Percentiles rank a stretch among this genome's conserved stretches.
These are phyloP conservation scores for Rhogogaster chlorosoma DNA, from an alignment of 2,888 invertebrate genomes.

Conservation along the genomic window DNA sequence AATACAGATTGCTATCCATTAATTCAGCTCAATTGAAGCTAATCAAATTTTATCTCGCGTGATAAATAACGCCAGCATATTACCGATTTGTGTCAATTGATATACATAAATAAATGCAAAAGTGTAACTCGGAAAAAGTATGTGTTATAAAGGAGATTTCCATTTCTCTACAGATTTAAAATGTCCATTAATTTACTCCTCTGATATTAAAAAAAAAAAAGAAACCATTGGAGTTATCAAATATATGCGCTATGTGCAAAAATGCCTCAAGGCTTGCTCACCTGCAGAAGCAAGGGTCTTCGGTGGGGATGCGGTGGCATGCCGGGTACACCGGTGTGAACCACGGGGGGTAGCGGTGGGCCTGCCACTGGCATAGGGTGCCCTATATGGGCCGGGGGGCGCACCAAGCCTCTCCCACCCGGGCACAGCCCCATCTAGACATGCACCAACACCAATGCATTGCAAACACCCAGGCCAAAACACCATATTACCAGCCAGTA, in stretches of 20 bases:
- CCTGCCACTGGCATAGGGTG: conserved; percentile 74
- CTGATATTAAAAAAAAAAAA: background rate
- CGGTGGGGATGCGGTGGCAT: conserved; percentile 82
- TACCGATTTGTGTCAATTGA: background rate
- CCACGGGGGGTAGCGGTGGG: conserved; percentile 74
- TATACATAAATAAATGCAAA: background rate
- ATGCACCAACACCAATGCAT: conserved; percentile 78
- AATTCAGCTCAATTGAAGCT: background rate
- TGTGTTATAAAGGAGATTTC: background rate
- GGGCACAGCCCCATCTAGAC: conserved; percentile 77
- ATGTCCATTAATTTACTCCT: background rate
- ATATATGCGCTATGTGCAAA: conserved; percentile 54
- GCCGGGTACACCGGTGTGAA: conserved; percentile 74
- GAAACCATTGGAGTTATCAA: background rate
- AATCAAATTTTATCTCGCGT: background rate
- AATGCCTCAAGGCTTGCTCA: conserved; percentile 81
- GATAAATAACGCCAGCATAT: background rate
- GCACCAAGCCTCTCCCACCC: conserved; percentile 76
- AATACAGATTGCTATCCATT: background rate
- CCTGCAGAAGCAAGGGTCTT: conserved; percentile 92
- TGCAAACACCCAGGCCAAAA: conserved; percentile 77
- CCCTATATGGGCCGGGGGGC: conserved; percentile 76
- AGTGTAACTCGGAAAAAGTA: background rate
- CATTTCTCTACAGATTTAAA: background rate
- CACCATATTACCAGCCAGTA: conserved; percentile 74